These are phyloP conservation scores for Scophthalmus maximus DNA, from an alignment of 2,113 vertebrate genomes.

Conservation along the genomic window DNA sequence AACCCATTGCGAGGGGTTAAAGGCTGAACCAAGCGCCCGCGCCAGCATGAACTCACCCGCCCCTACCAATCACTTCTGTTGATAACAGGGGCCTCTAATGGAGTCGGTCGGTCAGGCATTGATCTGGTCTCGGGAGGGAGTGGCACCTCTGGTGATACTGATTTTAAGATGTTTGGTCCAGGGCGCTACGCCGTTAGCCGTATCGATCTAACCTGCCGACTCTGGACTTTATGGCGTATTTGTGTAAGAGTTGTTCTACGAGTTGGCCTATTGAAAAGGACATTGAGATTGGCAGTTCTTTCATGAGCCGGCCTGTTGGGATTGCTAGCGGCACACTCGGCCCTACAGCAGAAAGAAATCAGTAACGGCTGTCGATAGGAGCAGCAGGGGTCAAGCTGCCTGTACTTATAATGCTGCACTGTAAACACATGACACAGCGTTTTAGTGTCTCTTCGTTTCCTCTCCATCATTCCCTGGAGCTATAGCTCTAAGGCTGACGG, in stretches of 20 bases:
- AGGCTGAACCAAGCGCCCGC: not conserved
- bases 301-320: constrained; percentile 28
- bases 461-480: constrained; percentile 30
- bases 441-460: constrained; percentile 33
- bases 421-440: constrained; percentile 43
- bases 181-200: constrained; percentile 24
- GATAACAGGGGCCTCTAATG: constrained; percentile 58
- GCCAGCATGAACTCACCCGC: constrained; percentile 12
- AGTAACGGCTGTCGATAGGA: constrained; percentile 52
- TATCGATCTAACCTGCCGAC: constrained; percentile 53
- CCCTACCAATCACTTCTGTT: constrained; percentile 41
- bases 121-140: constrained; percentile 51
- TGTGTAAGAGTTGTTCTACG: constrained; percentile 32
- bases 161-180: constrained; percentile 54
- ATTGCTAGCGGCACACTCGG: constrained; percentile 19
- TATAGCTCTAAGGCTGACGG: constrained; percentile 28
- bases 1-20: constrained; percentile 25
- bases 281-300: constrained; percentile 55
- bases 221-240: constrained; percentile 29
- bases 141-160: constrained; percentile 39
- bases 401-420: constrained; percentile 44
- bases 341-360: constrained; percentile 12
- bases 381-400: constrained; percentile 61
- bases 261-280: constrained; percentile 44
- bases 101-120: constrained; percentile 60